Conservation (phyloP, 2,113 vertebrate genomes). For the Clarias batrachus region DNA sequence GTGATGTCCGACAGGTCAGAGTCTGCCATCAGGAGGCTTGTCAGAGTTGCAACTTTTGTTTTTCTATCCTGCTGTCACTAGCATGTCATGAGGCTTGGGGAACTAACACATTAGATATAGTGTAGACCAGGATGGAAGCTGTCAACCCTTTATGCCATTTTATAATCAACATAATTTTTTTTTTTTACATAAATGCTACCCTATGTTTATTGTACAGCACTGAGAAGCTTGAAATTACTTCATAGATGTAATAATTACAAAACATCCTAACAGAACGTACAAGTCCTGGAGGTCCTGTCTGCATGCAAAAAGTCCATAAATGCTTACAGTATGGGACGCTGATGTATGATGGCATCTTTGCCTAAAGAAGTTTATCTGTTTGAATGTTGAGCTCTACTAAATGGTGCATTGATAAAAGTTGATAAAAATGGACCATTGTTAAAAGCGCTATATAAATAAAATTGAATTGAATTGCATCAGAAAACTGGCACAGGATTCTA, state of each 20-base stretch:
- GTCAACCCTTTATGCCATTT: conserved; percentile 34
- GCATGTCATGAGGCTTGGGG: conserved; percentile 33
- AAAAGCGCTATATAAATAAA: too few species aligned
- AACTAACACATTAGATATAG: conserved; percentile 45
- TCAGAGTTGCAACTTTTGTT: conserved; percentile 22
- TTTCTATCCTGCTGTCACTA: conserved; percentile 45
- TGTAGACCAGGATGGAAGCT: conserved; percentile 46
- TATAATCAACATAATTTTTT: conserved; percentile 31
- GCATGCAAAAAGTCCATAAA: neutral
- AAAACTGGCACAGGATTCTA: neutral
- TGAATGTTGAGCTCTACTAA: conserved; percentile 10
- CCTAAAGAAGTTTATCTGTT: neutral
- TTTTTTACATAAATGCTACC: conserved; percentile 45
- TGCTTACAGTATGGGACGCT: neutral
- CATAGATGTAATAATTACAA: neutral
- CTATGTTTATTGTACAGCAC: conserved; percentile 28
- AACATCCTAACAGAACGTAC: neutral
- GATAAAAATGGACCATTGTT: too few species aligned
- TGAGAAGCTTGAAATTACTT: neutral
- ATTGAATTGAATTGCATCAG: neutral
- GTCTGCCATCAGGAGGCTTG: conserved; percentile 17
- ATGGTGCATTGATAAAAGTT: too few species aligned
- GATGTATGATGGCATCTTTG: neutral
- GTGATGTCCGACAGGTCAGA: conserved; percentile 25
- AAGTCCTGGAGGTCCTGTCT: neutral